phyloP scores from a whole-genome alignment of 2,888 invertebrate species.

The Candidula unifasciata region DNA sequence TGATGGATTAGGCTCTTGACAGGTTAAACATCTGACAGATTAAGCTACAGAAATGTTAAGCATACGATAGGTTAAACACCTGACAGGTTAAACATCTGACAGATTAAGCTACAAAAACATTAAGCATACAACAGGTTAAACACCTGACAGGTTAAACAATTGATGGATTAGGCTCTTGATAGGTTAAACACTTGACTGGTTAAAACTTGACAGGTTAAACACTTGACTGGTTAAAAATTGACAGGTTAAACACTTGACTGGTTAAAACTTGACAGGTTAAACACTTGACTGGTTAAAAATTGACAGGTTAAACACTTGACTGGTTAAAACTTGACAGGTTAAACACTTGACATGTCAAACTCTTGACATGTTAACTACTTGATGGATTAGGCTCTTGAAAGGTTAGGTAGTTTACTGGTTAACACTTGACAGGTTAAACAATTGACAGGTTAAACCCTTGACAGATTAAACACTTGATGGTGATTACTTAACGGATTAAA shows the following conservation, averaged over 20 bases:
- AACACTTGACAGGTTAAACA: neutral
- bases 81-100: neutral
- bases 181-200: neutral
- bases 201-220: neutral
- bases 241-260: neutral
- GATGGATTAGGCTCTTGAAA: neutral
- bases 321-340: neutral
- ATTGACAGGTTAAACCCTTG: neutral
- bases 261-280: neutral
- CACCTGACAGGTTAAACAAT: neutral
- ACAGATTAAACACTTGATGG: neutral
- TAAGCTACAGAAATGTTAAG: too few species aligned
- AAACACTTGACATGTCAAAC: neutral
- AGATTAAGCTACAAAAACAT: neutral
- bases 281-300: neutral
- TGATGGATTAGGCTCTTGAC: too few species aligned
- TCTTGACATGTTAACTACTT: neutral
- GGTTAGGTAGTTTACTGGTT: too few species aligned
- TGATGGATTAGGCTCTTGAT: too few species aligned
- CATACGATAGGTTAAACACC: neutral
- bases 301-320: neutral
- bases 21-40: neutral
- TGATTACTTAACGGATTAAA: too few species aligned
- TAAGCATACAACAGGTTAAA: neutral
- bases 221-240: neutral